Percentiles rank a stretch among this genome's conserved stretches.
phyloP scores from a whole-genome alignment of 2,797 vertebrate species.

The Gambusia yucatana region DNA sequence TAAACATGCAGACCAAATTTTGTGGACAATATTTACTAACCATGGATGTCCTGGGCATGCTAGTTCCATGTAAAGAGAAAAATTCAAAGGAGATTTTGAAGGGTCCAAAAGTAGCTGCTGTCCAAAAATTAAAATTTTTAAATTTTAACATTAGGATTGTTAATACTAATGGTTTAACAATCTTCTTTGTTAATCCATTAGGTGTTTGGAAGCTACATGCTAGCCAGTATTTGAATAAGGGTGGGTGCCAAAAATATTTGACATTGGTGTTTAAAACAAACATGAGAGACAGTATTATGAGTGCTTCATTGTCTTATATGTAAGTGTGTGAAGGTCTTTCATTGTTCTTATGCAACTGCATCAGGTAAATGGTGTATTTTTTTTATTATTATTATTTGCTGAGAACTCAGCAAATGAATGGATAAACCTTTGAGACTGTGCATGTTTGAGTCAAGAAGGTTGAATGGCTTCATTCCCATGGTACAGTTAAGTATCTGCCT shows the following conservation, averaged over 20 bases:
- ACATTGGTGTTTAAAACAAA: not conserved
- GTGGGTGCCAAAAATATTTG: not conserved
- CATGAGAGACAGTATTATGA: not conserved
- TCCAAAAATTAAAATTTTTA: not conserved
- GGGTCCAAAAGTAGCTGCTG: not conserved
- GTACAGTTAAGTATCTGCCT: conserved; percentile 11
- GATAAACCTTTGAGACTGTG: conserved; percentile 1
- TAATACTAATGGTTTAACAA: no score
- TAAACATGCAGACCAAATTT: not conserved
- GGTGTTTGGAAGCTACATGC: not conserved
- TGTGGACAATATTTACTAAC: not conserved
- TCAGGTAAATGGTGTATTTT: not conserved
- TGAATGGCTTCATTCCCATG: not conserved
- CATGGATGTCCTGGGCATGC: not conserved
- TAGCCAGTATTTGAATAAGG: not conserved
- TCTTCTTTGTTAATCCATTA: not conserved
- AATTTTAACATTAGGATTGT: no score
- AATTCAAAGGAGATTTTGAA: not conserved
- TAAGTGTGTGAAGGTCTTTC: not conserved
- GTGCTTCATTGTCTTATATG: not conserved
- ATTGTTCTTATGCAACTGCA: not conserved
- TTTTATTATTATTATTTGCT: no score
- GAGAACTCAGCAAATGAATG: not conserved
- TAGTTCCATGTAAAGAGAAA: not conserved
- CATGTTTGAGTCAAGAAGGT: not conserved